Conservation (phyloP, 2,113 vertebrate genomes). For the Chlamydotis undulata region DNA sequence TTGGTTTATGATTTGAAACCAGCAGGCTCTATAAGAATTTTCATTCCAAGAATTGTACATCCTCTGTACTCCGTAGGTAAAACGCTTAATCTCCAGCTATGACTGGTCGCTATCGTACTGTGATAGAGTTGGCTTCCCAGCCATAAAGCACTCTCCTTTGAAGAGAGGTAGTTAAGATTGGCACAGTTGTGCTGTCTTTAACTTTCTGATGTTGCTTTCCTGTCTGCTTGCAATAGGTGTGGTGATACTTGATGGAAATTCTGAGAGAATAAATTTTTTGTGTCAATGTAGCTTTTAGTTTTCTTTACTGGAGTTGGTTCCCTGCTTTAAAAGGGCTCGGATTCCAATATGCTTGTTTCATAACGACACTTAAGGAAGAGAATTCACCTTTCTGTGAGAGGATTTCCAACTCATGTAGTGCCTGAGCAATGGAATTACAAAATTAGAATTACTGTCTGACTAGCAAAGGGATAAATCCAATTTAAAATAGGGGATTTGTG, state of each 20-base stretch:
- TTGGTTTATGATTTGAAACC: background rate
- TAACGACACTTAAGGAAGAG: background rate
- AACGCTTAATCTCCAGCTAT: background rate
- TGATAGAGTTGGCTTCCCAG: background rate
- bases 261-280: background rate
- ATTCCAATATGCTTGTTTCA: background rate
- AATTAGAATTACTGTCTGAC: slow-evolving; percentile 14
- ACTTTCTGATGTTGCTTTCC: background rate
- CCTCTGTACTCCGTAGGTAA: background rate
- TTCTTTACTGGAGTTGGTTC: background rate
- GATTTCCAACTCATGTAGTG: background rate
- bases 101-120: background rate
- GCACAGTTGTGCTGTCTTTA: background rate
- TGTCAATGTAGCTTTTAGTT: background rate
- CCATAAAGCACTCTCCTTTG: rapidly evolving
- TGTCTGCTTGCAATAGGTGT: background rate
- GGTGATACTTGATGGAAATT: background rate
- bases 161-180: background rate
- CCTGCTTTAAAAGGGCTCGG: background rate
- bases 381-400: background rate
- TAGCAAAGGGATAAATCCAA: slow-evolving; percentile 12
- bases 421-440: background rate
- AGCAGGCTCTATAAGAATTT: background rate
- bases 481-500: slow-evolving; percentile 44
- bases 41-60: background rate